Evolutionary conservation across 2,888 invertebrate species (phyloP).

Genomic region (Ramazzottius varieornatus): DNA sequence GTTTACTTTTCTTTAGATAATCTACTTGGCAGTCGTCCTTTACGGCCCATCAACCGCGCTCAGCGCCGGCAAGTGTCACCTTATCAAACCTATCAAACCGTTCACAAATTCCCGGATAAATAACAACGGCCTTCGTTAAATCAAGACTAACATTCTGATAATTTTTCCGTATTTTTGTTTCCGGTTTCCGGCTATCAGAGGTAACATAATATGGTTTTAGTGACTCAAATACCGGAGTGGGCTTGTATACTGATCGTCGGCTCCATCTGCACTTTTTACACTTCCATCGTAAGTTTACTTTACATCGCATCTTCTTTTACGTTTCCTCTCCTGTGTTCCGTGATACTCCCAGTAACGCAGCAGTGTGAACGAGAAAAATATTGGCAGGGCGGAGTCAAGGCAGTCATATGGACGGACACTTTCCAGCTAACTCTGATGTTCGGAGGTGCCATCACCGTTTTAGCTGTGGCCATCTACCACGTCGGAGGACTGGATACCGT

Average conservation of each 20-base stretch:
- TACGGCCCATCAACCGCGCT: neutral
- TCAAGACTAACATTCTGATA: no score
- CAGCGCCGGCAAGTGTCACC: neutral
- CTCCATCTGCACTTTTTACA: neutral
- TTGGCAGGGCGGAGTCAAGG: constrained; percentile 8
- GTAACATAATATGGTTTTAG: no score
- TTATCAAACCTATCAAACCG: no score
- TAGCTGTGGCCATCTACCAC: neutral
- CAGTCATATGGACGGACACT: constrained; percentile 10
- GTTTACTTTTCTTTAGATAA: neutral
- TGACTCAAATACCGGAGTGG: neutral
- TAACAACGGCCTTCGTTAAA: no score
- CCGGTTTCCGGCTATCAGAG: no score
- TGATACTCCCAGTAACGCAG: no score
- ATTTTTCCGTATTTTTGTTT: no score
- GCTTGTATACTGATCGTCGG: neutral
- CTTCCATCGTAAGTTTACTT: neutral
- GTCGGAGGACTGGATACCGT: neutral
- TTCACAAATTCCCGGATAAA: no score
- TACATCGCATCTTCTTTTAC: no score
- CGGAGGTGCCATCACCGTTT: constrained; percentile 4
- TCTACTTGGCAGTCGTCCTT: neutral
- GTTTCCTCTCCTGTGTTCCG: no score
- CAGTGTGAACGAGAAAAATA: no score
- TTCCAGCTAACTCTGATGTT: constrained; percentile 8